Evolutionary conservation across 2,888 invertebrate genomes (phyloP).

Genomic region (Melangyna quadrimaculata): DNA sequence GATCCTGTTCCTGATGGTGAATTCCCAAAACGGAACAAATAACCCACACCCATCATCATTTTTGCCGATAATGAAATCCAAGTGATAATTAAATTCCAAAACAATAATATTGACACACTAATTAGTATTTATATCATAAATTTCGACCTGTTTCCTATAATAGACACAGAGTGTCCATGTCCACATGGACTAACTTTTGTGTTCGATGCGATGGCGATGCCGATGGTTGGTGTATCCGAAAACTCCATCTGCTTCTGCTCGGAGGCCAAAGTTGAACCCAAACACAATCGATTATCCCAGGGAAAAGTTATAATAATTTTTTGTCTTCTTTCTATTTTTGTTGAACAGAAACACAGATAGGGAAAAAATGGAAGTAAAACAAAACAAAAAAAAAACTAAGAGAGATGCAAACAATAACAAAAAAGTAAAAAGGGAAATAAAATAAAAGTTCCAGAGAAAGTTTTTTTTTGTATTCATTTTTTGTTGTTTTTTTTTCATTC

Average conservation of each 20-base stretch:
- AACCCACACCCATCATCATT: background rate
- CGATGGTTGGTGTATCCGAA: constrained; percentile 26
- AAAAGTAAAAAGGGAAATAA: constrained; percentile 44
- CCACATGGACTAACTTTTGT: constrained; percentile 57
- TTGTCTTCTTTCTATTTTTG: constrained; percentile 4
- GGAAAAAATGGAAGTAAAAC: constrained; percentile 4
- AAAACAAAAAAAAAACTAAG: background rate
- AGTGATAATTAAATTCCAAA: constrained; percentile 64
- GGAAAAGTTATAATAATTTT: constrained; percentile 20
- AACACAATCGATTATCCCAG: constrained; percentile 68
- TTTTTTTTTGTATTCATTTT: constrained; percentile 55
- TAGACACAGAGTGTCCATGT: constrained; percentile 44
- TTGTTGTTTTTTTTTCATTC: constrained; percentile 49
- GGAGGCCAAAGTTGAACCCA: constrained; percentile 62
- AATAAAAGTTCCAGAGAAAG: constrained; percentile 54
- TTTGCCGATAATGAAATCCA: constrained; percentile 45
- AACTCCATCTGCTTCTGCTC: constrained; percentile 65
- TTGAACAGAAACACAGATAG: constrained; percentile 18
- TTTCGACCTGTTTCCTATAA: constrained; percentile 47
- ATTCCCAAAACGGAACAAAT: constrained; percentile 40
- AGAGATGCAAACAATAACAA: constrained; percentile 16
- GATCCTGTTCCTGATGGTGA: background rate
- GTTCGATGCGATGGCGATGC: too few relatives aligned
- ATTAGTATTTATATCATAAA: constrained; percentile 63
- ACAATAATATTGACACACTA: constrained; percentile 69